Evolutionary conservation across 2,797 vertebrate genomes (phyloP), one percentile per base, ranked within the genome.

Genomic region (Anableps anableps): DNA sequence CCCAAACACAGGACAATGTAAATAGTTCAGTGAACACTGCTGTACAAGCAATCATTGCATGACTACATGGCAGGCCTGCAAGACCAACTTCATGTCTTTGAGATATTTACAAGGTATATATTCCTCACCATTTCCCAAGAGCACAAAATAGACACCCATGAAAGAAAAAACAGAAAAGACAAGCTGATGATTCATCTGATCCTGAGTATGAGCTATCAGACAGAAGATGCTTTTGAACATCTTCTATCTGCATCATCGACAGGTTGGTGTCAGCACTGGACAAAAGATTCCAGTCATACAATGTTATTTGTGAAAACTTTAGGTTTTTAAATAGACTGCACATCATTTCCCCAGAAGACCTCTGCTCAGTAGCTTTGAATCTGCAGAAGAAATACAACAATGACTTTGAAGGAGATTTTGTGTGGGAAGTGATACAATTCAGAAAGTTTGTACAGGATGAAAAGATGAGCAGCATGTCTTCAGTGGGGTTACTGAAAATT

Each of bases 201-300:
- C 70, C 43, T 72, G 70, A 48, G 26, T 29, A 26, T 10, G 43
- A 45, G 68, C 70, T 72, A 14, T 72, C 70, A 72, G 70, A 23
- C 26, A 2, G 26, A 26, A 45, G 13, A 29, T 10, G 70, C 41
- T n/a, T 72, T 13, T 45, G 41, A n/a, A 29, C 26, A 29, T 45
- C 26, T 29, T 72, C 29, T 47, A 29, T 72, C 23, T 72, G 38
- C 11, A 9, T 72, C 2, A 47, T 72, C 48, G 70, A 72, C 70
- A 26, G 23, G 38, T 71, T 71, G 26, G 70, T 72, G n/a, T 72
- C 70, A 72, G 70, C 31, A 48, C 70, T 72, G 43, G 43, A 72
- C 43, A 47, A 45, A 70, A 70, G 66, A 43, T 43, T 26, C 66
- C 66, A 26, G 1, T 70, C 38, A 43, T 43, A 71, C 41, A 41